phyloP scores from a whole-genome alignment of 2,113 vertebrate genomes.

The Lonchura striata region DNA sequence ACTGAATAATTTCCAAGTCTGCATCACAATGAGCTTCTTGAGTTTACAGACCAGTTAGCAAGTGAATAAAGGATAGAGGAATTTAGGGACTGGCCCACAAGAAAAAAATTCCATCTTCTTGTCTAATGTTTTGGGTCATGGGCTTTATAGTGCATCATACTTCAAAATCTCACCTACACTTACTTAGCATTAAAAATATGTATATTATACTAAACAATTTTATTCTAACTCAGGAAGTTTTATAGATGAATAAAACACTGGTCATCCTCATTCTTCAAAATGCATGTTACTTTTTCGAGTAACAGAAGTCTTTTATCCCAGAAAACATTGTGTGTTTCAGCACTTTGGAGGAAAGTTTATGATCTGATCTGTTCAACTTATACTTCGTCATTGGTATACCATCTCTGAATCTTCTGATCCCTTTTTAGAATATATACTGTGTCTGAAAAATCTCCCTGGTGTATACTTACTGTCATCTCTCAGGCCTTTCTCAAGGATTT shows the following conservation, averaged over 20 bases:
- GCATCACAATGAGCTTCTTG: neutral
- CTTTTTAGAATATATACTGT: neutral
- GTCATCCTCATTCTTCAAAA: neutral
- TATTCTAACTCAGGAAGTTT: neutral
- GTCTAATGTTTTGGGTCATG: neutral
- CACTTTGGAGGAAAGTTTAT: neutral
- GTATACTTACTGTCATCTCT: neutral
- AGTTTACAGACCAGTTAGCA: neutral
- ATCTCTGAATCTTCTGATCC: neutral
- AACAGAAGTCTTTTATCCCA: neutral
- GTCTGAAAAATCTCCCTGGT: neutral
- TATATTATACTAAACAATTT: neutral
- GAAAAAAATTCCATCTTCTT: neutral
- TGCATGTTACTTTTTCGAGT: neutral
- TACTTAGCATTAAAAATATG: neutral
- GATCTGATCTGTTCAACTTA: neutral
- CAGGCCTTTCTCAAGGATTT: neutral
- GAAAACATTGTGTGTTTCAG: neutral
- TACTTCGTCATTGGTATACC: neutral
- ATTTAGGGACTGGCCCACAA: neutral
- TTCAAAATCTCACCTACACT: neutral
- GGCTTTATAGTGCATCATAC: neutral
- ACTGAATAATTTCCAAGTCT: conserved; percentile 35
- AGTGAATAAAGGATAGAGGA: neutral
- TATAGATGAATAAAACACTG: neutral